phyloP scores from a whole-genome alignment of 2,888 invertebrate genomes.

The Sisyra nigra region DNA sequence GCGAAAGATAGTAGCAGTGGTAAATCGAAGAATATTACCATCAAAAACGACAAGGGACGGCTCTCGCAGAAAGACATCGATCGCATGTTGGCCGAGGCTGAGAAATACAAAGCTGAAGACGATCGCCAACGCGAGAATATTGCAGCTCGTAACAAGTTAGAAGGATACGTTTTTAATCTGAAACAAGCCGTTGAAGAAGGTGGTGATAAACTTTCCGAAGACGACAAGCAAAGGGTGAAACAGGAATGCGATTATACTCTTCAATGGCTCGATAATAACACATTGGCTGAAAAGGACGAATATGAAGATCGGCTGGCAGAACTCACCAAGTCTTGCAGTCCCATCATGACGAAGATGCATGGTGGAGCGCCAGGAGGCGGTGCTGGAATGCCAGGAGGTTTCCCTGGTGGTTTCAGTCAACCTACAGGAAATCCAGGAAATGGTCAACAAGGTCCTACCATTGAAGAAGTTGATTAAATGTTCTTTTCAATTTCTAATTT shows the following conservation, averaged over 20 bases:
- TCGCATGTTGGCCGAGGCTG: constrained; percentile 59
- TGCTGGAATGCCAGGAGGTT: constrained; percentile 13
- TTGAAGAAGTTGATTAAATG: constrained; percentile 39
- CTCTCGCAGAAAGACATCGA: constrained; percentile 70
- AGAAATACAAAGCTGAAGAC: constrained; percentile 55
- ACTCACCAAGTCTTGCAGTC: constrained; percentile 26
- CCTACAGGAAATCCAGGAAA: constrained; percentile 13
- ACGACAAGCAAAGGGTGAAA: constrained; percentile 41
- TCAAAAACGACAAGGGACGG: constrained; percentile 69
- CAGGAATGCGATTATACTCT: constrained; percentile 38
- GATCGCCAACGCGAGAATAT: constrained; percentile 50
- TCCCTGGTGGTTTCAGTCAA: constrained; percentile 13
- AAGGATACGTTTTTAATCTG: constrained; percentile 48
- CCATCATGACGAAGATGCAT: constrained; percentile 44
- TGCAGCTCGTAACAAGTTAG: constrained; percentile 52
- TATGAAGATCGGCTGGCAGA: constrained; percentile 43
- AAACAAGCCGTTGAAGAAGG: constrained; percentile 49
- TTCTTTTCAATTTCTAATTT: too few relatives aligned
- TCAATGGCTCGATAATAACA: constrained; percentile 50
- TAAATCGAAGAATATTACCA: constrained; percentile 57
- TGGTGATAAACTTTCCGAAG: constrained; percentile 40
- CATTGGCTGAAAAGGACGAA: constrained; percentile 48
- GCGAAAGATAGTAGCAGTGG: constrained; percentile 41
- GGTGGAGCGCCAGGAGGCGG: constrained; percentile 19
- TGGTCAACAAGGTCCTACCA: constrained; percentile 27